Base-by-base conservation (phyloP, 2,113 vertebrate genomes). In the Barbus barbus region DNA sequence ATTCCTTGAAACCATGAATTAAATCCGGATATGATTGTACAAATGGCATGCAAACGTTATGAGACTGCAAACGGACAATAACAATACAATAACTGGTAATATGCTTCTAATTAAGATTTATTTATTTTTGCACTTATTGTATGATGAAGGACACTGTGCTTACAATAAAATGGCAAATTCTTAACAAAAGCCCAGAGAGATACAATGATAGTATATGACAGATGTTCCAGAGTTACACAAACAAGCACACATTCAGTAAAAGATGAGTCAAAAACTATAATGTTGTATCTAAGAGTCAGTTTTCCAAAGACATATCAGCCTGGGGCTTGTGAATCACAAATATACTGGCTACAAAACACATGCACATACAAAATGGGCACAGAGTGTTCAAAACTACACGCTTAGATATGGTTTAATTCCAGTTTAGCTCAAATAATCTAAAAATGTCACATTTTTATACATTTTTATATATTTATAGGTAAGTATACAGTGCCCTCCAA, bases 201-300 rank as follows among this genome's bases (percentile, higher is more conserved):
- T 67, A 81, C 60, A 81, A 67, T 51, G 26, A 81, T 51, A 67
- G 60, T 14, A 81, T 67, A 14, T 67, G 60, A 80, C 78, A 80
- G 58, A 80, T 80, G 60, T 80, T 60, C 26, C 60, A 67, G 31
- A 36, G 75, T 78, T 20, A 63, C 77, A 63, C 41, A 63, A 67
- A 67, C 11, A 80, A 80, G 41, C 60, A 12, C 38, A 51, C 41
- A n/a, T 80, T 67, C 18, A 48, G 24, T 67, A 51, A 75, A 75
- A 75, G 13, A 75, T 41, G 31, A 80, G 26, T 67, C 60, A 80
- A 51, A 80, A 80, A 48, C 78, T 67, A 31, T 65, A 80, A 80
- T 11, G 5, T 22, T 65, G 41, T 26, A 80, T 80, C 58, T 48
- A 67, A 80, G 26, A 67, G 11, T 46, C 6, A 26, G n/a, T 65